These are phyloP conservation scores for Panulirus ornatus DNA, from an alignment of 1,140 invertebrate genomes.

Conservation along the genomic window DNA sequence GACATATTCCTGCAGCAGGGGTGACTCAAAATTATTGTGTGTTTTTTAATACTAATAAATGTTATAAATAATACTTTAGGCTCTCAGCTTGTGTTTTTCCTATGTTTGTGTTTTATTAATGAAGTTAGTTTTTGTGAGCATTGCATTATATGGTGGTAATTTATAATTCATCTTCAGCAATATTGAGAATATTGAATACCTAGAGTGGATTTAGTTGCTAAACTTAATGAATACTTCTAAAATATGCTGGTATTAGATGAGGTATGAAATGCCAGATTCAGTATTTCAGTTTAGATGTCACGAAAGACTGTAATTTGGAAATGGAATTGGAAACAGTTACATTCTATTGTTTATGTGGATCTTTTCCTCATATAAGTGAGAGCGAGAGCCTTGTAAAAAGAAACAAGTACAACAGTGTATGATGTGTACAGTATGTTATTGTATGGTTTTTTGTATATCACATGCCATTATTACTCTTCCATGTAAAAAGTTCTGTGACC, in stretches of 20 bases:
- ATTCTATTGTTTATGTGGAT: too few species aligned
- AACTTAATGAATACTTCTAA: too few species aligned
- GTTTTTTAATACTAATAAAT: not conserved
- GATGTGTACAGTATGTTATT: not conserved
- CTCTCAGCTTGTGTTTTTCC: not conserved
- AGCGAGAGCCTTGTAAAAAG: not conserved
- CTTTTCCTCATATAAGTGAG: not conserved
- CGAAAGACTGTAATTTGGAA: not conserved
- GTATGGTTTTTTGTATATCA: not conserved
- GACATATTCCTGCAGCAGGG: not conserved
- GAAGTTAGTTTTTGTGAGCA: not conserved
- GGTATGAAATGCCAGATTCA: not conserved
- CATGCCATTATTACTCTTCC: not conserved
- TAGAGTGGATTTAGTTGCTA: not conserved
- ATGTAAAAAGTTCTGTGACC: not conserved
- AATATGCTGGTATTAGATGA: not conserved
- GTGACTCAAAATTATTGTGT: not conserved
- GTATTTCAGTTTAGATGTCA: not conserved
- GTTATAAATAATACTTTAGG: not conserved
- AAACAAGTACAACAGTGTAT: constrained; percentile 3
- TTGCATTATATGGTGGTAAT: too few species aligned
- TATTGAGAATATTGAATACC: too few species aligned
- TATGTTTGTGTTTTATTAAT: not conserved
- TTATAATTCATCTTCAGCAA: too few species aligned
- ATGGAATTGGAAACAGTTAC: not conserved